These are phyloP conservation scores for Solenopsis fugax DNA, from an alignment of 1,140 invertebrate genomes.

Conservation along the genomic window DNA sequence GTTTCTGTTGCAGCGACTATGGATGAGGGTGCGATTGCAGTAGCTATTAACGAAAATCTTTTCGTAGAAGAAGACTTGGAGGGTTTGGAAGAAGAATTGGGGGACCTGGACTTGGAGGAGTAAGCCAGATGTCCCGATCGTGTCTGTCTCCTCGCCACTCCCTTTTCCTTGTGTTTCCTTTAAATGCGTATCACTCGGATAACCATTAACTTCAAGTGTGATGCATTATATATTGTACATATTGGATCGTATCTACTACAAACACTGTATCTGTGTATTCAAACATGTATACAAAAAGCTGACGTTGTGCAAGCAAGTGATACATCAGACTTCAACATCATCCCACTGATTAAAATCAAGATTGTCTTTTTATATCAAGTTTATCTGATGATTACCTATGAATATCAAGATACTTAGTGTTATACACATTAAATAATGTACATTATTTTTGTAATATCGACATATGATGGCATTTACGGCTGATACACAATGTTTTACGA, in stretches of 20 bases:
- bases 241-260: conserved; percentile 43
- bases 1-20: conserved; percentile 76
- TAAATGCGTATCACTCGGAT: conserved; percentile 38
- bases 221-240: conserved; percentile 60
- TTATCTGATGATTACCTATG: background rate
- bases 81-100: conserved; percentile 94
- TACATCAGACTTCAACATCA: conserved; percentile 29
- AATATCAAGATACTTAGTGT: conserved; percentile 8
- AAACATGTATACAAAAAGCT: conserved; percentile 56
- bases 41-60: conserved; percentile 97
- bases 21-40: conserved; percentile 87
- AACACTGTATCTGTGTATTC: conserved; percentile 44
- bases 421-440: conserved; percentile 26
- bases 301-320: conserved; percentile 42
- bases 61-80: conserved; percentile 96
- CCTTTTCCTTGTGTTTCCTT: conserved; percentile 27
- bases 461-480: background rate
- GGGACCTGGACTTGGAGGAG: conserved; percentile 90
- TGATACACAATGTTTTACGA: background rate
- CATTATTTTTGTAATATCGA: conserved; percentile 32
- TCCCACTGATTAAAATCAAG: conserved; percentile 17
- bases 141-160: conserved; percentile 64
- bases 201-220: conserved; percentile 58
- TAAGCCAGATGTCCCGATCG: conserved; percentile 82
- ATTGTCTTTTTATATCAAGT: conserved; percentile 25